These are phyloP conservation scores for Mormyrus hasselquistii DNA, from an alignment of 2,797 vertebrate genomes.

Conservation along the genomic window DNA sequence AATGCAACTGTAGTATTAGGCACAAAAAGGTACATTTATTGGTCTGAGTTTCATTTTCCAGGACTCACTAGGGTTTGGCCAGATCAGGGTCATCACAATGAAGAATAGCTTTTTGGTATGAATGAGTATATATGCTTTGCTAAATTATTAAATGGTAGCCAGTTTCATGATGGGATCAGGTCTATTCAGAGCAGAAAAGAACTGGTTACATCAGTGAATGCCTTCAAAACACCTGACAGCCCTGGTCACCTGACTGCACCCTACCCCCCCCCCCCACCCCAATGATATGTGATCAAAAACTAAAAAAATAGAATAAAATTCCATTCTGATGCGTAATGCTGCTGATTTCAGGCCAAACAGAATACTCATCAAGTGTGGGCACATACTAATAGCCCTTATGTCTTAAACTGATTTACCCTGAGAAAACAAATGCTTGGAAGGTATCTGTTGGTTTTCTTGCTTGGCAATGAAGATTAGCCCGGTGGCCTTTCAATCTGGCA, in stretches of 20 bases:
- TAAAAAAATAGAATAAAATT: not conserved
- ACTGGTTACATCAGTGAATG: not conserved
- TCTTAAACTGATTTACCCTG: not conserved
- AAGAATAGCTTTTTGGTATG: not conserved
- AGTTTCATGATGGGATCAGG: not conserved
- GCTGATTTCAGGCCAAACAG: not conserved
- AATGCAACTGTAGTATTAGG: not conserved
- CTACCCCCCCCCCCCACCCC: not conserved
- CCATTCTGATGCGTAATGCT: not conserved
- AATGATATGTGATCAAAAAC: not conserved
- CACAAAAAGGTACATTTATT: not conserved
- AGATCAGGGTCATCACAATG: not conserved
- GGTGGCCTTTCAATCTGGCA: not conserved
- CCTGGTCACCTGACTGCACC: not conserved
- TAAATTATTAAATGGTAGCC: not conserved
- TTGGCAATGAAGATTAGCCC: not conserved
- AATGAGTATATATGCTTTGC: not conserved
- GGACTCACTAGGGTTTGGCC: not conserved
- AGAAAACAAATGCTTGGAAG: not conserved
- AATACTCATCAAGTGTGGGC: not conserved
- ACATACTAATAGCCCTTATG: not conserved
- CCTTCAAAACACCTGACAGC: not conserved
- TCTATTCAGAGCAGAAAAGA: not conserved
- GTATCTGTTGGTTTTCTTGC: not conserved
- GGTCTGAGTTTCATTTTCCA: not conserved